Conservation (phyloP, 2,888 invertebrate genomes). For the Tetragonisca angustula region DNA sequence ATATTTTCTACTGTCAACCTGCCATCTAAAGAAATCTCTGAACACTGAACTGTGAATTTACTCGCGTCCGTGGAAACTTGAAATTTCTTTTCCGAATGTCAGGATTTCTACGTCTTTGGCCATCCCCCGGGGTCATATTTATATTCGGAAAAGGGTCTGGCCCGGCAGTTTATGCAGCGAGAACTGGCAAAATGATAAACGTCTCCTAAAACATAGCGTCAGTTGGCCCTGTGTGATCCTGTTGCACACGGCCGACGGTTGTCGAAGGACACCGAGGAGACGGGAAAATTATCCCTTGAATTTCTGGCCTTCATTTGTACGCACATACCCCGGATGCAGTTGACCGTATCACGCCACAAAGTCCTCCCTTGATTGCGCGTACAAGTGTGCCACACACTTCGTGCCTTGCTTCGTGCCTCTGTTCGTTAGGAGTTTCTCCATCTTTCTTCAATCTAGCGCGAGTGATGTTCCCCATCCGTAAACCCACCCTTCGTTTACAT, state of each 20-base stretch:
- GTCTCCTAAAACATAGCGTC: background rate
- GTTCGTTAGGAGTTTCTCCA: slow-evolving; percentile 33
- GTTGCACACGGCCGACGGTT: slow-evolving; percentile 44
- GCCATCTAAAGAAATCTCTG: no score
- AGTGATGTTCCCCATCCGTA: slow-evolving; percentile 33
- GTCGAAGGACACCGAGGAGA: slow-evolving; percentile 48
- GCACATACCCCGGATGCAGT: slow-evolving; percentile 40
- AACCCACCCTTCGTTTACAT: slow-evolving; percentile 13
- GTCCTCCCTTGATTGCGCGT: slow-evolving; percentile 72
- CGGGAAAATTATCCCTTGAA: slow-evolving; percentile 71
- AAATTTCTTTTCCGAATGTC: no score
- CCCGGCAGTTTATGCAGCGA: background rate
- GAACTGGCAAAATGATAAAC: slow-evolving; percentile 5
- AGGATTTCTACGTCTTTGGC: no score
- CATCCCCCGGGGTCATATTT: no score
- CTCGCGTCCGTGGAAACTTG: no score
- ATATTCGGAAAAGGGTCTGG: background rate
- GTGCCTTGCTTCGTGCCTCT: slow-evolving; percentile 23
- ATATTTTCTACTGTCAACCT: no score
- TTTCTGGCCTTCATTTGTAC: slow-evolving; percentile 55
- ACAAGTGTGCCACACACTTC: slow-evolving; percentile 42
- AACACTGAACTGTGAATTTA: no score
- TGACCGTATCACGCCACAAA: slow-evolving; percentile 56
- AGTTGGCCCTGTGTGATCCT: slow-evolving; percentile 27
- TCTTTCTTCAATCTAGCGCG: slow-evolving; percentile 48